Conservation (phyloP, 2,888 invertebrate genomes). For the Carpatolechia fugitivella region DNA sequence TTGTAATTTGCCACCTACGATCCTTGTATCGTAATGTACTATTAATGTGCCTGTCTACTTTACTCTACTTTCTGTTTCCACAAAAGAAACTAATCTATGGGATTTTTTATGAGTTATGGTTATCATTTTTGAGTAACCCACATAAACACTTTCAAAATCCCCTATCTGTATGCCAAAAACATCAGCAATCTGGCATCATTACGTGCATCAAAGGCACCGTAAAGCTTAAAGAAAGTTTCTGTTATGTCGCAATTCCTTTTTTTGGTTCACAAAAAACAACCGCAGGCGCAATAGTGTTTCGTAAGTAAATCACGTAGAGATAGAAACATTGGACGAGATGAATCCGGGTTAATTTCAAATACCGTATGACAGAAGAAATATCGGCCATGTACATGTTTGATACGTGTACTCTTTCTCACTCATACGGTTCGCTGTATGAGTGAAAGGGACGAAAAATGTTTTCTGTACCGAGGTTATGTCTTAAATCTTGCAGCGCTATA, state of each 20-base stretch:
- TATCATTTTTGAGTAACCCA: too few species aligned
- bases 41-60: too few species aligned
- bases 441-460: background rate
- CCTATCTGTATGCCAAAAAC: background rate
- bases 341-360: slow-evolving; percentile 37
- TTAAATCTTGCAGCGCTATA: slow-evolving; percentile 38
- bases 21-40: too few species aligned
- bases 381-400: slow-evolving; percentile 6
- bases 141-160: too few species aligned
- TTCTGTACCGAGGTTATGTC: background rate
- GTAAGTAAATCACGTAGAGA: slow-evolving; percentile 28
- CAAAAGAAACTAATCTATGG: too few species aligned
- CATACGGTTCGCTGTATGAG: background rate
- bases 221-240: slow-evolving; percentile 12
- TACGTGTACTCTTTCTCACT: slow-evolving; percentile 29
- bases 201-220: background rate
- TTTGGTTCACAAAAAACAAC: slow-evolving; percentile 11
- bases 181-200: background rate
- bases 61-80: too few species aligned
- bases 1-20: too few species aligned
- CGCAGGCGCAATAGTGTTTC: slow-evolving; percentile 15
- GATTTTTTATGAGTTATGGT: too few species aligned
- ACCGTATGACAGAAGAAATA: slow-evolving; percentile 1
- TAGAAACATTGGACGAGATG: slow-evolving; percentile 20
- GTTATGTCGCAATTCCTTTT: slow-evolving; percentile 11